Conservation (phyloP, 2,888 invertebrate genomes). For the Spicauda simplicius region DNA sequence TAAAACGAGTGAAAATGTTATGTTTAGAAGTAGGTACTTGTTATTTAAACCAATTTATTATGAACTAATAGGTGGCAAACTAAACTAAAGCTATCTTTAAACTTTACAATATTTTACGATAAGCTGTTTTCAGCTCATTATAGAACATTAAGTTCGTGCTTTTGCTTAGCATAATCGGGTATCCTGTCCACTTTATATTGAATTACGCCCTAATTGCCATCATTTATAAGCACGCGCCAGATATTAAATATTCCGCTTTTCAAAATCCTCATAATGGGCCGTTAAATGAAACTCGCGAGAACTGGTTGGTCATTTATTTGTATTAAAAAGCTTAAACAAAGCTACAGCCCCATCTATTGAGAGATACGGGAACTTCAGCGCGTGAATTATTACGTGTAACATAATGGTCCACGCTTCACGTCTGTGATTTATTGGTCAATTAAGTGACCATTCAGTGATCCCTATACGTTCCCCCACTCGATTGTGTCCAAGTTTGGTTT, state of each 20-base stretch:
- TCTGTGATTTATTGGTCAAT: constrained; percentile 78
- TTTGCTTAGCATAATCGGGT: constrained; percentile 1
- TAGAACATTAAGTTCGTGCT: constrained; percentile 5
- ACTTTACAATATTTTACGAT: not conserved
- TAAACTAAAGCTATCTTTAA: not conserved
- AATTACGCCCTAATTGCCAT: constrained; percentile 52
- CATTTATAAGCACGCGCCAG: constrained; percentile 63
- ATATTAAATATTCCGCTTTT: constrained; percentile 55
- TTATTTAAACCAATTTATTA: no score
- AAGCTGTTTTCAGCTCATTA: not conserved
- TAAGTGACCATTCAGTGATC: constrained; percentile 76
- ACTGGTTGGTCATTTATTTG: constrained; percentile 56
- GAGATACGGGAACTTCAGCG: constrained; percentile 53
- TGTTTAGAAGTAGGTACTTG: no score
- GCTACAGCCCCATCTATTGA: constrained; percentile 61
- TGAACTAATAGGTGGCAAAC: no score
- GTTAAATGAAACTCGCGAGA: constrained; percentile 53
- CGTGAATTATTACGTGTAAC: constrained; percentile 43
- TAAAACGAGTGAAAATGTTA: no score
- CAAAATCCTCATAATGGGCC: constrained; percentile 58
- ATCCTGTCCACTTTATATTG: constrained; percentile 36
- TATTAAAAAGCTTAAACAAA: constrained; percentile 46
- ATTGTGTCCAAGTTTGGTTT: constrained; percentile 54
- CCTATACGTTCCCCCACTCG: constrained; percentile 38
- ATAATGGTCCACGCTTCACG: constrained; percentile 51